Conservation (phyloP, 2,113 vertebrate species). For the Azemiops feae region DNA sequence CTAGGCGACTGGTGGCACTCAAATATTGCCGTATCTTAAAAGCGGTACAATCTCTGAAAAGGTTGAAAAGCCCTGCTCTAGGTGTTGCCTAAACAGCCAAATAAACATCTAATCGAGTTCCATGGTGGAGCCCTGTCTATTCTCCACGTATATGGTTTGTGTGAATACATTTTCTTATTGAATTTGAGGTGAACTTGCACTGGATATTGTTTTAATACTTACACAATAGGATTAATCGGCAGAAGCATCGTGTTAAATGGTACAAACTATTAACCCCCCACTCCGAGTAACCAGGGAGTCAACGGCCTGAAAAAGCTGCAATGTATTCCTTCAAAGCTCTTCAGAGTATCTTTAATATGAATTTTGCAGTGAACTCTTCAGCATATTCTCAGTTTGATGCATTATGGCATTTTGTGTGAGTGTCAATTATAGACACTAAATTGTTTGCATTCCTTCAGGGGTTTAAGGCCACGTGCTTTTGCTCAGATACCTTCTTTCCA, state of each 20-base stretch:
- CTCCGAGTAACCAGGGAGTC: background rate
- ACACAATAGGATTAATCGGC: background rate
- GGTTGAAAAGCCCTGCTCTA: too few species aligned
- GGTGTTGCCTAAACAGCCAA: background rate
- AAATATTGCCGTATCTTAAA: too few species aligned
- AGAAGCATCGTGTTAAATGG: background rate
- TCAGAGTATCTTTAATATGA: slow-evolving; percentile 49
- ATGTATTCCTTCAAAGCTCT: slow-evolving; percentile 18
- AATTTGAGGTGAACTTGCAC: background rate
- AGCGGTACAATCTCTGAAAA: too few species aligned
- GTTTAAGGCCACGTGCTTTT: slow-evolving; percentile 39
- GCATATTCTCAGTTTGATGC: slow-evolving; percentile 29
- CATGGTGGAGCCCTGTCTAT: background rate
- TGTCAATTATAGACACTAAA: slow-evolving; percentile 48
- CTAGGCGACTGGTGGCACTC: too few species aligned
- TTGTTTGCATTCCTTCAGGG: slow-evolving; percentile 50
- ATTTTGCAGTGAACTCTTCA: background rate
- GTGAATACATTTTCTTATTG: background rate
- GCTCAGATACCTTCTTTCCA: slow-evolving; percentile 53
- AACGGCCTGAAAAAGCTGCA: slow-evolving; percentile 15
- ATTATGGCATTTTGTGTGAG: slow-evolving; percentile 35
- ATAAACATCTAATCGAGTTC: background rate
- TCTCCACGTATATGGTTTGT: background rate
- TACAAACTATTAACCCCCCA: slow-evolving; percentile 37
- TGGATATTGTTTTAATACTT: background rate